phyloP scores from a whole-genome alignment of 2,797 vertebrate species.

The Propithecus perrieri region DNA sequence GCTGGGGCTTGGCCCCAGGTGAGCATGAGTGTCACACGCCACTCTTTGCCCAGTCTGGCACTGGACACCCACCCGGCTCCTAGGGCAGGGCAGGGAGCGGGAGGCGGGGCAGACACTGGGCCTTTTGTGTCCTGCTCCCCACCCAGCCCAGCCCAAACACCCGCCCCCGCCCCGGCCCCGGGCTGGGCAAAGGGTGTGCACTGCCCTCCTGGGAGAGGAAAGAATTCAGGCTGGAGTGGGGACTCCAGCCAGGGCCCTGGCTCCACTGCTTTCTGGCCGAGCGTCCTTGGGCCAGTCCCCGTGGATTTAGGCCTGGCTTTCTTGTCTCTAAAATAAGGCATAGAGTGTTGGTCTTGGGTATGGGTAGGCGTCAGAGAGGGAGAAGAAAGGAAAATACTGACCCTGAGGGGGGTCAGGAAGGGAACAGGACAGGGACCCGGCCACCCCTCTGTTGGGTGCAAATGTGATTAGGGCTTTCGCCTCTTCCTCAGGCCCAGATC shows the following conservation, averaged over 20 bases:
- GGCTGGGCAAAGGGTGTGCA: slow-evolving; percentile 47
- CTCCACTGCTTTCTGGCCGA: not conserved
- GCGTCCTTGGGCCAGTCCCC: not conserved
- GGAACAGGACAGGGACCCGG: not conserved
- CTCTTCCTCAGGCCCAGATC: not conserved
- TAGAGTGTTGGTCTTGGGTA: not conserved
- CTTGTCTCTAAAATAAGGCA: not conserved
- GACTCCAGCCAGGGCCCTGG: not conserved
- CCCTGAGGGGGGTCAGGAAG: not conserved
- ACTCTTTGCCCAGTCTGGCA: not conserved
- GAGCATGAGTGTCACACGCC: not conserved
- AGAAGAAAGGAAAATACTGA: not conserved
- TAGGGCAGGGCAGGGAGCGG: slow-evolving; percentile 21
- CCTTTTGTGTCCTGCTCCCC: slow-evolving; percentile 73
- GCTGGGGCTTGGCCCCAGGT: not conserved
- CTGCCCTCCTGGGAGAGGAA: slow-evolving; percentile 52
- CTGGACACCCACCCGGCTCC: slow-evolving; percentile 53
- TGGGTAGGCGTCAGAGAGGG: not conserved
- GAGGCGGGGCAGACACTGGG: slow-evolving; percentile 68
- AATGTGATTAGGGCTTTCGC: not conserved
- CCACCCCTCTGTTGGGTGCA: not conserved
- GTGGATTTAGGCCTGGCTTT: not conserved
- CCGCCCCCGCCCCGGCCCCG: not conserved
- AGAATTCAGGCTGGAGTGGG: slow-evolving; percentile 11
- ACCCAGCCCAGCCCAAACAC: slow-evolving; percentile 71